Percentiles rank a stretch among this genome's conserved stretches.
These are phyloP conservation scores for Anseranas semipalmata DNA, from an alignment of 2,113 vertebrate genomes.

Conservation along the genomic window DNA sequence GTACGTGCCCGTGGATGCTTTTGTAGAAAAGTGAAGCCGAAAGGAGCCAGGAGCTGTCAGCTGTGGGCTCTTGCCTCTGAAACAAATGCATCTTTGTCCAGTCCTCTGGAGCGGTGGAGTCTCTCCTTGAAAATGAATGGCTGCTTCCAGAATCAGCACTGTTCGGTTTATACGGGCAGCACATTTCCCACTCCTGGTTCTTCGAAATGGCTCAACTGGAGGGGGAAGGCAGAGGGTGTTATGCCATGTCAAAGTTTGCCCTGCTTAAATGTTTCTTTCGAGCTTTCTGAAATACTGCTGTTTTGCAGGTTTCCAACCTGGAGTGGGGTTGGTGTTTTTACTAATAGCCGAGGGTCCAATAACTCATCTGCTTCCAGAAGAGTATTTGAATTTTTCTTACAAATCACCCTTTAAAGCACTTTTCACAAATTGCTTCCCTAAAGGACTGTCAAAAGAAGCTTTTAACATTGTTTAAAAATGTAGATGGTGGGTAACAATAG, in stretches of 20 bases:
- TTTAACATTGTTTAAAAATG: neutral
- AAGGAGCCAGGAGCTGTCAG: neutral
- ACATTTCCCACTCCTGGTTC: rapidly evolving
- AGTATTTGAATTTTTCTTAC: neutral
- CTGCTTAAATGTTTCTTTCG: neutral
- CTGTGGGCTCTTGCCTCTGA: neutral
- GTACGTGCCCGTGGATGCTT: rapidly evolving
- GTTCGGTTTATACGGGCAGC: neutral
- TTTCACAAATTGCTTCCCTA: neutral
- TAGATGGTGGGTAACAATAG: neutral
- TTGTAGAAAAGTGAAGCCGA: neutral
- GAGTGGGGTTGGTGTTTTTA: neutral
- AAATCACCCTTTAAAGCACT: neutral
- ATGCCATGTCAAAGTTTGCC: neutral
- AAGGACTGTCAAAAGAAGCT: neutral
- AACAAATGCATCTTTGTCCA: neutral
- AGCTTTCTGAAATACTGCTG: neutral
- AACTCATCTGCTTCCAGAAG: neutral
- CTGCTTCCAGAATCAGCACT: neutral
- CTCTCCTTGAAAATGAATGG: neutral
- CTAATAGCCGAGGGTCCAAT: neutral
- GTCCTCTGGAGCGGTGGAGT: neutral
- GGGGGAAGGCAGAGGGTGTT: neutral
- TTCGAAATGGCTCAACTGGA: rapidly evolving
- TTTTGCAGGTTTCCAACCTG: neutral